Conservation (phyloP, 2,888 invertebrate genomes). For the Drosophila atripex region DNA sequence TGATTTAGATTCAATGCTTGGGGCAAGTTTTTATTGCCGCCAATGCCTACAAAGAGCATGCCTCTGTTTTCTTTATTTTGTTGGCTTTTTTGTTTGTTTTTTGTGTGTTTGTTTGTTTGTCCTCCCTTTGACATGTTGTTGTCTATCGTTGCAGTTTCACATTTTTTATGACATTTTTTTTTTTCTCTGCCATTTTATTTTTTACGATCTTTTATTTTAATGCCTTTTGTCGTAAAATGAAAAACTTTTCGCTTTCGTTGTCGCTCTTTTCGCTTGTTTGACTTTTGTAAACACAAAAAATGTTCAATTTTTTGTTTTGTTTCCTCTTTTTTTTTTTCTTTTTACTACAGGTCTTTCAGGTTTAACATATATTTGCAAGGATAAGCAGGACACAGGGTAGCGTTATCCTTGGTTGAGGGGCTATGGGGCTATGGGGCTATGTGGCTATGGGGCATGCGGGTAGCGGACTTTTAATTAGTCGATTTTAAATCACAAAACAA, state of each 20-base stretch:
- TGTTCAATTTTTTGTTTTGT: slow-evolving; percentile 20
- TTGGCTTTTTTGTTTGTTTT: slow-evolving; percentile 26
- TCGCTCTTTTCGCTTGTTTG: slow-evolving; percentile 22
- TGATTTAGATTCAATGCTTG: background rate
- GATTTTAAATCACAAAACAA: background rate
- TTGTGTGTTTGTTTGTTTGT: slow-evolving; percentile 17
- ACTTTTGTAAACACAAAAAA: slow-evolving; percentile 27
- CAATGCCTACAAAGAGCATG: slow-evolving; percentile 3
- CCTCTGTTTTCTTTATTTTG: slow-evolving; percentile 5
- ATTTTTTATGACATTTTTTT: background rate
- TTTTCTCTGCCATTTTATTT: slow-evolving; percentile 49
- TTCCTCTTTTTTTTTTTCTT: slow-evolving; percentile 1
- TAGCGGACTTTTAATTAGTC: background rate
- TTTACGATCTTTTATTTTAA: slow-evolving; percentile 60
- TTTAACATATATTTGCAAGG: background rate
- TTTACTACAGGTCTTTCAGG: background rate
- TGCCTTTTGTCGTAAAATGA: slow-evolving; percentile 62
- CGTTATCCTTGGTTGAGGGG: background rate
- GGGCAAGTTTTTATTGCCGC: slow-evolving; percentile 30
- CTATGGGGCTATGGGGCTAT: no score
- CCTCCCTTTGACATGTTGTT: slow-evolving; percentile 7
- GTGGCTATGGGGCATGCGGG: no score
- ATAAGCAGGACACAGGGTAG: slow-evolving; percentile 1
- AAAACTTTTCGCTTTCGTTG: slow-evolving; percentile 49
- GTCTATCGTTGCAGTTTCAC: slow-evolving; percentile 20